Percentiles rank a stretch among this genome's conserved stretches.
Evolutionary conservation across 2,113 vertebrate genomes (phyloP).

Genomic region (Cyanocitta stelleri): DNA sequence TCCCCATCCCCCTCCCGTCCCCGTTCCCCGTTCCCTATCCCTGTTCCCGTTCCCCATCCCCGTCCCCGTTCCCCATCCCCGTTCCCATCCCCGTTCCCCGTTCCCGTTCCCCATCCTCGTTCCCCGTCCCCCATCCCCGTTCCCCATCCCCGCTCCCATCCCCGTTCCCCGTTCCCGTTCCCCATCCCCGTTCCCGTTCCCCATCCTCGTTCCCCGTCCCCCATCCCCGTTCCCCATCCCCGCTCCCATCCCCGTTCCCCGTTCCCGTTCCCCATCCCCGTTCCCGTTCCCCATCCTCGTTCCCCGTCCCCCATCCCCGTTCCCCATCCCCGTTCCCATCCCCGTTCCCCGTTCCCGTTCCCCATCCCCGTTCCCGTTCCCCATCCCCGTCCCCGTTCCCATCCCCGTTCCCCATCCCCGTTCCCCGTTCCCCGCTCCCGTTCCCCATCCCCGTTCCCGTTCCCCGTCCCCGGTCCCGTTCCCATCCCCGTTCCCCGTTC

Average conservation of each 20-base stretch:
- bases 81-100: not conserved
- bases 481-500: not conserved
- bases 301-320: too few species aligned
- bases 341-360: too few species aligned
- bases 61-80: not conserved
- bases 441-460: not conserved
- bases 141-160: not conserved
- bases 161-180: too few species aligned
- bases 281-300: too few species aligned
- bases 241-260: too few species aligned
- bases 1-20: not conserved
- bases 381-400: too few species aligned
- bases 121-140: not conserved
- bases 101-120: not conserved
- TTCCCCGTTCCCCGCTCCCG: fast-evolving
- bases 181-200: not conserved
- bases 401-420: not conserved
- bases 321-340: not conserved
- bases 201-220: too few species aligned
- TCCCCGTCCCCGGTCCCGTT: not conserved
- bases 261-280: too few species aligned
- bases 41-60: too few species aligned
- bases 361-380: too few species aligned
- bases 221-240: not conserved
- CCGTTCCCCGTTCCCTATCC: too few species aligned